Base-by-base conservation (phyloP, 1,140 invertebrate species). In the Nephotettix cincticeps region DNA sequence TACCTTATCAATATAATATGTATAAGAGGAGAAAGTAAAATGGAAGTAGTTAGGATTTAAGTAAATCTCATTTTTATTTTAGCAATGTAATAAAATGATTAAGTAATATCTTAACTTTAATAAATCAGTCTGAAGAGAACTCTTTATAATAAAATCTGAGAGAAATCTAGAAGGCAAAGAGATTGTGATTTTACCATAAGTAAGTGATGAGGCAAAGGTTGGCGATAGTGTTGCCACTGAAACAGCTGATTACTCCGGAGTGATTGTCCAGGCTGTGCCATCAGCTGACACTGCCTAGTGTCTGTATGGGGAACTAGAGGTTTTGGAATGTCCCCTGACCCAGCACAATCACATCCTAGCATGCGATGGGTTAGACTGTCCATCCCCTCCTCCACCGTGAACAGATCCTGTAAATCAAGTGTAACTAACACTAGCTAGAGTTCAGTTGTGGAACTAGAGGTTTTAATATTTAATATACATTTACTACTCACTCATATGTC, bases 171-270 rank as follows among this genome's bases (percentile, higher is more conserved):
- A n/a, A n/a, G n/a, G n/a, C n/a, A n/a, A n/a, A n/a, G n/a, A n/a
- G n/a, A n/a, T n/a, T n/a, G n/a, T n/a, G n/a, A n/a, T n/a, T n/a
- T 64, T 65, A 70, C 69, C 58, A 47, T 4, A 25, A 70, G 28
- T n/a, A 70, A 30, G 21, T 30, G 25, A 30, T 25, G 23, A 19
- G 27, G 32, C 3, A 71, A 28, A 0, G 72, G 72, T 19, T 25
- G 23, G 6, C 21, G 17, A 73, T 77, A 71, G 67, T 78, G 77
- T 68, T 77, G 73, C 77, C 77, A 78, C 23, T 75, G 71, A 58
- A 76, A 74, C 23, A 78, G 43, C 61, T 77, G 73, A 72, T 77
- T 77, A 58, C 77, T 76, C 56, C 74, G 68, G 23, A 76, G 56
- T 47, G 32, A 63, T 2, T 47, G 23, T 32, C 14, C 11, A 43